Evolutionary conservation across 2,797 vertebrate genomes (phyloP).

Genomic region (Morelia viridis): DNA sequence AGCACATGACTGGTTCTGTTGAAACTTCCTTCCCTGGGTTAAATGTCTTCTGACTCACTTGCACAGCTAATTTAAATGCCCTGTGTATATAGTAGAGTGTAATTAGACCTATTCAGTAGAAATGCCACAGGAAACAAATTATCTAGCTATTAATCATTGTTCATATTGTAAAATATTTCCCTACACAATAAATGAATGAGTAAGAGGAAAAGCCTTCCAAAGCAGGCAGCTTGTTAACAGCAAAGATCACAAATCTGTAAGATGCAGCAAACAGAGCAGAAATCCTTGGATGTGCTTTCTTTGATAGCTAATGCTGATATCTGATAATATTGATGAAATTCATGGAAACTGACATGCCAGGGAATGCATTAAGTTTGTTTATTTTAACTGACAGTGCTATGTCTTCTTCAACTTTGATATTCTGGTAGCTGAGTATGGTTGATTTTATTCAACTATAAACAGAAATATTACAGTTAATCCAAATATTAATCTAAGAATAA

Average conservation of each 20-base stretch:
- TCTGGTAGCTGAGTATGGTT: background rate
- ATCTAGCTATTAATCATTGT: background rate
- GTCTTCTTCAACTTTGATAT: background rate
- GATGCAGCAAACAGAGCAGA: background rate
- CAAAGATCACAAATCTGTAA: background rate
- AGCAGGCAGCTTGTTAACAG: background rate
- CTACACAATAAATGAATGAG: background rate
- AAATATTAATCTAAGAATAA: background rate
- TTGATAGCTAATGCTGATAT: background rate
- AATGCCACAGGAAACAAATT: constrained; percentile 19
- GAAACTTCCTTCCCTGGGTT: background rate
- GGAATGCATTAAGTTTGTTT: background rate
- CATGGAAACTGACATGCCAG: background rate
- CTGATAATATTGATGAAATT: background rate
- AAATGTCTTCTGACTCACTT: constrained; percentile 11
- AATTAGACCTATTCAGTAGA: background rate
- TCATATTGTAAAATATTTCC: constrained; percentile 14
- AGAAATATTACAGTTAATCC: background rate
- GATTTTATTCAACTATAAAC: background rate
- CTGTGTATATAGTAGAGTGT: background rate
- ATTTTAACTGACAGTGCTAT: background rate
- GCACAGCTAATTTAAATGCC: constrained; percentile 1
- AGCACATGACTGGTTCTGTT: no score
- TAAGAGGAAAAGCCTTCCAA: background rate
- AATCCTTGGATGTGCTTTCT: background rate